Evolutionary conservation across 2,797 vertebrate genomes (phyloP), one percentile per base, ranked within the genome.

Genomic region (Artibeus lituratus): DNA sequence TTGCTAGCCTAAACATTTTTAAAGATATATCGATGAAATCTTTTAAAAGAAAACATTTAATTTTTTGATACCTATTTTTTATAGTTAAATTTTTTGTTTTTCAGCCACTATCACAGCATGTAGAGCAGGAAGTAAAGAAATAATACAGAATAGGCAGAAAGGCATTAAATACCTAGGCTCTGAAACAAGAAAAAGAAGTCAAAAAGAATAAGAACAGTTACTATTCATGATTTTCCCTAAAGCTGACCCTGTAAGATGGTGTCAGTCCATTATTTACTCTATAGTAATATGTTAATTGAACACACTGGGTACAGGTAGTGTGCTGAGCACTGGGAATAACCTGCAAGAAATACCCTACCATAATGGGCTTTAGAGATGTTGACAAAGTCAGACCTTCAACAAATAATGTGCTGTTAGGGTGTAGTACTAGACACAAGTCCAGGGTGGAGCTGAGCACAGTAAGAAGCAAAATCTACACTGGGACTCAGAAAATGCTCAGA

Each of bases 1-100:
- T 96, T 90, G 96, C 67, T 94, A 96, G 86, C 70, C 19, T 96
- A 96, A 97, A 95, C 93, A 24, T 69, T 37, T 69, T 67, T 67
- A 51, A 89, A 88, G 57, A 83, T 37, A 67, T 57, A 80, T 22
- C 8, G 18, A 44, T 19, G 53, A n/a, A 55, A 32, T 55, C 65
- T 87, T 93, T 47, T 44, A 39, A 88, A 91, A 76, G 69, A 92
- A 80, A 81, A 35, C 37, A 77, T 86, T 44, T 47, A 69, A 67
- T 78, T 93, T n/a, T 76, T 77, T 55, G 21, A 51, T 39, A 39
- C n/a, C 4, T 16, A 47, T 55, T 76, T 57, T 49, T 76, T 39
- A 84, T 32, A 93, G n/a, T 37, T 82, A 26, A 9, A 16, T 2
- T 16, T 32, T 90, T 84, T 26, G 15, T 82, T 77, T 86, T 39